Percentiles rank a stretch among this genome's conserved stretches.
Evolutionary conservation across 2,888 invertebrate genomes (phyloP).

Genomic region (Microchrysa polita): DNA sequence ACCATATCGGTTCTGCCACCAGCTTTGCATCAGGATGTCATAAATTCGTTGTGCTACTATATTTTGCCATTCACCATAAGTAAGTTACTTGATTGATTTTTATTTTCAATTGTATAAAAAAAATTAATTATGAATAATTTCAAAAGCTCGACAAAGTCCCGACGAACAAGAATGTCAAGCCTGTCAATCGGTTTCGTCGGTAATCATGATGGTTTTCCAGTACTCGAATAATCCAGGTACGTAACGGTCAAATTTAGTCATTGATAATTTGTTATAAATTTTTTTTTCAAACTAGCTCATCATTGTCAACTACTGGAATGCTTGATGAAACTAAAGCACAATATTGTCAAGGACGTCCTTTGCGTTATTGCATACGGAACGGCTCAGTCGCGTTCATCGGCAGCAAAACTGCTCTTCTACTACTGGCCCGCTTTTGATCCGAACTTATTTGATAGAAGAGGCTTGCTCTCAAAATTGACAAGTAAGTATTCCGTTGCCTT

Average conservation of each 20-base stretch:
- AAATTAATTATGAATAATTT: slow-evolving; percentile 2
- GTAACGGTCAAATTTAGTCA: no score
- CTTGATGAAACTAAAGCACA: slow-evolving; percentile 91
- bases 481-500: slow-evolving; percentile 67
- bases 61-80: slow-evolving; percentile 95
- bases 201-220: slow-evolving; percentile 97
- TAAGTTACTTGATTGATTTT: slow-evolving; percentile 65
- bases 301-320: slow-evolving; percentile 97
- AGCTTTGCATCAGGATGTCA: slow-evolving; percentile 91
- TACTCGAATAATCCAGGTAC: slow-evolving; percentile 91
- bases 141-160: slow-evolving; percentile 73
- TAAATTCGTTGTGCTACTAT: slow-evolving; percentile 94
- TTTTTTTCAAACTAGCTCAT: slow-evolving; percentile 72
- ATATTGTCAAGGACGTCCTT: slow-evolving; percentile 90
- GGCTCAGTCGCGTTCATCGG: slow-evolving; percentile 90
- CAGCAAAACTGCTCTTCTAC: slow-evolving; percentile 96
- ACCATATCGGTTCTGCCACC: slow-evolving; percentile 92
- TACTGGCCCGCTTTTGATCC: slow-evolving; percentile 99
- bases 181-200: slow-evolving; percentile 87
- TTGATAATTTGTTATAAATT: slow-evolving; percentile 15
- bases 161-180: slow-evolving; percentile 82
- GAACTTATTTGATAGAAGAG: slow-evolving; percentile 88
- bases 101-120: not conserved
- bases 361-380: slow-evolving; percentile 98
- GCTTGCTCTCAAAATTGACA: slow-evolving; percentile 86